Conservation (phyloP, 2,113 vertebrate species). For the Chloropsis cyanopogon region DNA sequence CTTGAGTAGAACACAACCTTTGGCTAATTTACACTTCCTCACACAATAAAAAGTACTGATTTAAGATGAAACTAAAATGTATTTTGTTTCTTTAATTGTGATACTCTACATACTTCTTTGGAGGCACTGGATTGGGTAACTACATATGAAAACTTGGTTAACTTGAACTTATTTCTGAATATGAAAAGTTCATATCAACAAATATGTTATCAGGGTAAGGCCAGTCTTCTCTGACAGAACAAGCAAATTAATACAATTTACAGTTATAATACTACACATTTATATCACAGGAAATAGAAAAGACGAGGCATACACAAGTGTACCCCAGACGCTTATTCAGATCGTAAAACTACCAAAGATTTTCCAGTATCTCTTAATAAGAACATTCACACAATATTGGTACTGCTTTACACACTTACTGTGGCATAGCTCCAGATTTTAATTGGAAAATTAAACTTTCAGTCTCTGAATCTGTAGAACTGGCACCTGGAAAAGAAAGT, state of each 20-base stretch:
- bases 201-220: neutral
- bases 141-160: neutral
- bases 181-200: neutral
- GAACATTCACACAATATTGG: neutral
- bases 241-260: neutral
- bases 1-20: neutral
- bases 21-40: neutral
- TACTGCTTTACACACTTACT: conserved; percentile 78
- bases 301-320: neutral
- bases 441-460: conserved; percentile 81
- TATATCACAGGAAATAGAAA: neutral
- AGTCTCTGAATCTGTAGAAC: conserved; percentile 93
- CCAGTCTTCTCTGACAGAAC: neutral
- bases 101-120: neutral
- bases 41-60: neutral
- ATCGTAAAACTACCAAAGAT: neutral
- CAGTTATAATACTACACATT: neutral
- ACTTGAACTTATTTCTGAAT: neutral
- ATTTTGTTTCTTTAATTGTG: neutral
- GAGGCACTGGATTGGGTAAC: neutral
- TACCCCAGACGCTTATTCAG: neutral
- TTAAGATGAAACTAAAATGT: neutral
- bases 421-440: conserved; percentile 90
- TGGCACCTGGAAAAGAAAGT: conserved; percentile 79
- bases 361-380: neutral